Conservation (phyloP, 2,888 invertebrate genomes). For the Lasioglossum lativentre region DNA sequence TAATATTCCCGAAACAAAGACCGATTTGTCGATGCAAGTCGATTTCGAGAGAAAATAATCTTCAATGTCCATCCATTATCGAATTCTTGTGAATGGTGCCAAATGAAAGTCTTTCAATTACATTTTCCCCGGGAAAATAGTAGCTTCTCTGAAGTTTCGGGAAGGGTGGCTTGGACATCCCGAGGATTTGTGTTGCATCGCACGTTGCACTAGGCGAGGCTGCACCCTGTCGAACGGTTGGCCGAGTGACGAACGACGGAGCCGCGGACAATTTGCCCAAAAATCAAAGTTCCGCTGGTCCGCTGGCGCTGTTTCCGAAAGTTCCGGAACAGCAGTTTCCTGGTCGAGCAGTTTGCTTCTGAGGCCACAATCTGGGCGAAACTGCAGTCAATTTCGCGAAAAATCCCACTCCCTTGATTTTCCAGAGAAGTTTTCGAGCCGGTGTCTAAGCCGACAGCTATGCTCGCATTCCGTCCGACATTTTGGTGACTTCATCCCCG, state of each 20-base stretch:
- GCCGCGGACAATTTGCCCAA: slow-evolving; percentile 24
- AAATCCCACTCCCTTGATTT: slow-evolving; percentile 37
- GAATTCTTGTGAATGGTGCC: not conserved
- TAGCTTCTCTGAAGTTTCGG: not conserved
- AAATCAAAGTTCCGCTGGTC: slow-evolving; percentile 36
- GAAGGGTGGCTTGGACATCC: not conserved
- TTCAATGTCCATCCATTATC: not conserved
- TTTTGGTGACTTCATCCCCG: slow-evolving; percentile 29
- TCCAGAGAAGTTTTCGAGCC: not conserved
- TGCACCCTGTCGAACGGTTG: not conserved
- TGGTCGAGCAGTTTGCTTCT: slow-evolving; percentile 12
- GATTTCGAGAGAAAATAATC: not conserved
- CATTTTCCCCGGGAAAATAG: not conserved
- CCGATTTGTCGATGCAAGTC: not conserved
- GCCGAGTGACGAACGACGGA: slow-evolving; percentile 18
- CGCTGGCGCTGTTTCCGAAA: slow-evolving; percentile 23
- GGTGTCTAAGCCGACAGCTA: slow-evolving; percentile 15
- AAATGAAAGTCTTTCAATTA: not conserved
- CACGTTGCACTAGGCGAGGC: not conserved
- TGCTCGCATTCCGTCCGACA: slow-evolving; percentile 3
- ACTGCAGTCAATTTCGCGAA: slow-evolving; percentile 38
- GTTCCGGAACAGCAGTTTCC: slow-evolving; percentile 41
- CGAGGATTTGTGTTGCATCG: not conserved
- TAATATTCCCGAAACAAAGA: not conserved
- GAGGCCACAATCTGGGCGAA: slow-evolving; percentile 9